A percentile compares a stretch with the other conserved stretches of the same genome.
Conservation (phyloP, 1,140 invertebrate genomes). For the Schlechtendalia chinensis region DNA sequence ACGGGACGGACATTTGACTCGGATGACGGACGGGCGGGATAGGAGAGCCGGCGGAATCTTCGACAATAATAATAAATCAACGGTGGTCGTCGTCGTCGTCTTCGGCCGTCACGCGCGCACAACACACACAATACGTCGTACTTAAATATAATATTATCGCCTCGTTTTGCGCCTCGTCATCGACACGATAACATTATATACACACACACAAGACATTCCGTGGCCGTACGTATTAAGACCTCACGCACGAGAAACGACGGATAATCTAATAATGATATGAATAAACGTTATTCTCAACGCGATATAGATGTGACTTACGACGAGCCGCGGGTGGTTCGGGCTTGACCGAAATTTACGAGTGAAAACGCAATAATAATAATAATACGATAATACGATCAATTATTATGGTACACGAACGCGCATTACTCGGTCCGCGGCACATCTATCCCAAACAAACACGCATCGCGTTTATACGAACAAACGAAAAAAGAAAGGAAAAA, state of each 20-base stretch:
- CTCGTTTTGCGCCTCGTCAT: constrained; percentile 28
- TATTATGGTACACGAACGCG: too few species aligned
- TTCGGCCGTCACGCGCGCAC: not conserved
- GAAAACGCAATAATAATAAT: not conserved
- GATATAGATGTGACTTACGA: too few species aligned
- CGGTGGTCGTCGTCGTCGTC: not conserved
- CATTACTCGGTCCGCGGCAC: constrained; percentile 24
- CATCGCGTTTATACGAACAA: not conserved
- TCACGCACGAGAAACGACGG: constrained; percentile 22
- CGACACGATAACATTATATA: not conserved
- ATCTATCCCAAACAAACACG: too few species aligned
- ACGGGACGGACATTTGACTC: too few species aligned
- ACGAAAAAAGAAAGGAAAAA: not conserved
- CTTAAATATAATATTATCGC: not conserved
- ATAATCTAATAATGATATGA: not conserved
- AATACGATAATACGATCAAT: too few species aligned
- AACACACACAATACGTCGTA: not conserved
- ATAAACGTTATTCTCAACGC: too few species aligned
- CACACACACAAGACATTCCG: constrained; percentile 10
- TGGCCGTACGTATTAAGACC: constrained; percentile 25
- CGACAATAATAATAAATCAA: not conserved
- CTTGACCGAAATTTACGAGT: not conserved
- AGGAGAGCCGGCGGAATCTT: too few species aligned
- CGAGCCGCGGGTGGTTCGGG: too few species aligned
- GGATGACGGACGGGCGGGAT: not conserved